Evolutionary conservation across 2,888 invertebrate genomes (phyloP).

Genomic region (Cryptus viduatorius): DNA sequence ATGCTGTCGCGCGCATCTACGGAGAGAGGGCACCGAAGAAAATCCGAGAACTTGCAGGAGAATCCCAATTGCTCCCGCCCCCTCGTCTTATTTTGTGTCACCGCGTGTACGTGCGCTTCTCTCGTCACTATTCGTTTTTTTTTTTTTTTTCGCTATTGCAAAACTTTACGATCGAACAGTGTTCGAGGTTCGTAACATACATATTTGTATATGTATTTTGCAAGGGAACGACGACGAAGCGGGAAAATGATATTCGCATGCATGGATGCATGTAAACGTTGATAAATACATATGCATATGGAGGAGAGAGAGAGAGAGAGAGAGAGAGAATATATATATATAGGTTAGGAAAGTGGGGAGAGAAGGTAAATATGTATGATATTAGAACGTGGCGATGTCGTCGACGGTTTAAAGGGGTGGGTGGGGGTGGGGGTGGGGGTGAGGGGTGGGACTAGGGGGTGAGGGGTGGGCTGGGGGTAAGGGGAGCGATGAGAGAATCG

Average conservation of each 20-base stretch:
- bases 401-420: not conserved
- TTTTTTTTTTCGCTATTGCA: not conserved
- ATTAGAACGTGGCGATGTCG: slow-evolving; percentile 40
- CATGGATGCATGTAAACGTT: not conserved
- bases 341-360: not conserved
- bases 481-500: slow-evolving; percentile 20
- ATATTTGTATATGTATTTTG: not conserved
- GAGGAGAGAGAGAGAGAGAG: slow-evolving; percentile 34
- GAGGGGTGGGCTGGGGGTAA: not conserved
- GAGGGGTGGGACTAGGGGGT: slow-evolving; percentile 15
- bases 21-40: not conserved
- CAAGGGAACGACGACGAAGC: not conserved
- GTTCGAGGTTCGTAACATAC: not conserved
- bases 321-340: slow-evolving; percentile 26
- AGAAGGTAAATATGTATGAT: slow-evolving; percentile 61
- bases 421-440: not conserved
- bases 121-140: not conserved
- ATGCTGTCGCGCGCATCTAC: not conserved
- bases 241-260: slow-evolving; percentile 4
- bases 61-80: not conserved
- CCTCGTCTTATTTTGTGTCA: not conserved
- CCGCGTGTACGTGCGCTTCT: too few relatives aligned
- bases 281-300: slow-evolving; percentile 37
- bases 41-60: not conserved
- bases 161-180: not conserved